phyloP scores from a whole-genome alignment of 2,113 vertebrate species.

The Polyodon spathula region DNA sequence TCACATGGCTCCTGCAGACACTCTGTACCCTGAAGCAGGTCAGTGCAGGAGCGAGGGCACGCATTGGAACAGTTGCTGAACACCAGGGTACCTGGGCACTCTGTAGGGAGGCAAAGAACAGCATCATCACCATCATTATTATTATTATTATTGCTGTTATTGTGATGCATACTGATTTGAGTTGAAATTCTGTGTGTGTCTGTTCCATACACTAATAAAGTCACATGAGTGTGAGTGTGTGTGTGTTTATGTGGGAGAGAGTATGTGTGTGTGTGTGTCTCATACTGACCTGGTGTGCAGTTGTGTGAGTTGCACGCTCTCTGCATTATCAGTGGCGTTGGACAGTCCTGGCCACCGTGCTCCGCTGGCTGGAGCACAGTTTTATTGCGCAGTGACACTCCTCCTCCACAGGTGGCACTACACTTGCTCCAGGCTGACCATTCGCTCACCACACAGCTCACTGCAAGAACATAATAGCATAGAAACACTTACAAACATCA shows the following conservation, averaged over 20 bases:
- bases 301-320: constrained; percentile 58
- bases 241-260: background rate
- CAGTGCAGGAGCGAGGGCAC: constrained; percentile 64
- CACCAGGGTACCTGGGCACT: constrained; percentile 56
- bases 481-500: no score
- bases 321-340: constrained; percentile 47
- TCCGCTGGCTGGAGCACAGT: constrained; percentile 37
- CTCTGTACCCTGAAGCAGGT: constrained; percentile 52
- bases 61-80: constrained; percentile 51
- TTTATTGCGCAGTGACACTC: constrained; percentile 49
- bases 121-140: background rate
- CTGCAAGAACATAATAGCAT: constrained; percentile 32
- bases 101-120: constrained; percentile 35
- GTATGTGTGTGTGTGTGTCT: constrained; percentile 1
- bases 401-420: constrained; percentile 58
- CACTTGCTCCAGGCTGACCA: constrained; percentile 70
- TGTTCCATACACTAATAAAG: background rate
- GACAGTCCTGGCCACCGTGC: constrained; percentile 43
- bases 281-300: constrained; percentile 55
- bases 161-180: no score
- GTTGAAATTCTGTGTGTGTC: background rate
- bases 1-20: constrained; percentile 34
- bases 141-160: no score
- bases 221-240: constrained; percentile 13
- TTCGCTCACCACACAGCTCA: constrained; percentile 49